Evolutionary conservation across 2,797 vertebrate species (phyloP), one percentile per base, ranked within the genome.

Genomic region (Xiphophorus birchmanni): DNA sequence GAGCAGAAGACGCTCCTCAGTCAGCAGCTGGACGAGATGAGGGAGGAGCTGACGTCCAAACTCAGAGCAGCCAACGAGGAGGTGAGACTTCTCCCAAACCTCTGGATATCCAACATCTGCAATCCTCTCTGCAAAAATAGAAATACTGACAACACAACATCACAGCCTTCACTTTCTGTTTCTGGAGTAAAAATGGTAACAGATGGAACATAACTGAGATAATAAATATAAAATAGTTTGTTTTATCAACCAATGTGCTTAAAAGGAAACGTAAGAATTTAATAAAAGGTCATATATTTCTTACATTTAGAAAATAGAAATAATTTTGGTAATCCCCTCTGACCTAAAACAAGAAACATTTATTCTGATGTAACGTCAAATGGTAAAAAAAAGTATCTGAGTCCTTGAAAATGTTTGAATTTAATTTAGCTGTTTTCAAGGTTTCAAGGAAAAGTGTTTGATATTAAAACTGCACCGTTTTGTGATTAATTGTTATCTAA

Each of bases 1-100:
- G 97, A 97, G 32, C 97, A 98, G 94, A 99, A 98, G 93, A 96
- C 86, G 78, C 95, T 96, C n/a, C 96, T 99, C 80, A 92, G 94
- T 75, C 96, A 97, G 88, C 96, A 99, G 92, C 92, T 99, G 84
- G 97, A 98, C 82, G 96, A 95, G 78, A 84, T 98, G 84, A 96
- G 95, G 85, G 96, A 98, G 83, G 97, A 98, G 84, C 93, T 99
- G 81, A 97, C 96, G 76, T 91, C 94, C 0, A 98, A 97, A 87
- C 93, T 99, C 86, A 91, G 92, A 44, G 94, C 95, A 78, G 97
- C 99, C 93, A 97, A 95, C 87, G 96, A 96, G 79, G 97, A 99
- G 97, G 98, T 95, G 94, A 92, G 93, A 63, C 37, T 2, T 40
- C 37, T 23, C 29, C 37, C 18, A 42, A 42, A 42, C 37, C 35